Conservation (phyloP, 2,797 vertebrate genomes). For the Parauchenoglanis ngamensis region DNA sequence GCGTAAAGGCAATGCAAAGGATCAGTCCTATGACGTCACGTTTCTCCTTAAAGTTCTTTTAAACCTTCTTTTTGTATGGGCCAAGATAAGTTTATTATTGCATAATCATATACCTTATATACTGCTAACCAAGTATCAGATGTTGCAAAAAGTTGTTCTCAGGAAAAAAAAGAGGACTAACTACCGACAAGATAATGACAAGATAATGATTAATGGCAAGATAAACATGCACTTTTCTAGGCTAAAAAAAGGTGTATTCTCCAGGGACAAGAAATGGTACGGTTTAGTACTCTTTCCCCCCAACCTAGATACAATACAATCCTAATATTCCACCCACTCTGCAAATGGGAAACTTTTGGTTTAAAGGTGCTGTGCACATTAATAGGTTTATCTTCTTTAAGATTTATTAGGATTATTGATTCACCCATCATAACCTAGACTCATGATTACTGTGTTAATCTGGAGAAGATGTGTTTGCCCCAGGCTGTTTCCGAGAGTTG, state of each 20-base stretch:
- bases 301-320: neutral
- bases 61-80: neutral
- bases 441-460: slow-evolving; percentile 75
- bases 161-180: neutral
- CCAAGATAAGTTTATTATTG: neutral
- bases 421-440: slow-evolving; percentile 59
- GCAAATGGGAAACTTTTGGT: slow-evolving; percentile 39
- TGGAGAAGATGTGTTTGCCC: slow-evolving; percentile 54
- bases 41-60: neutral
- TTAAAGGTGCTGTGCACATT: slow-evolving; percentile 39
- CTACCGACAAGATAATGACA: no score
- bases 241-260: neutral
- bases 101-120: neutral
- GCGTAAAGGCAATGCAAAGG: neutral
- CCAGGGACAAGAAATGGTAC: neutral
- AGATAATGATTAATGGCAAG: no score
- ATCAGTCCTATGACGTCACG: neutral
- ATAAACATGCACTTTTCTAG: neutral
- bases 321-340: neutral
- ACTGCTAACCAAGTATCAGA: neutral
- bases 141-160: neutral
- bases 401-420: slow-evolving; percentile 60
- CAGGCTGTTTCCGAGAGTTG: slow-evolving; percentile 53
- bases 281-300: neutral
- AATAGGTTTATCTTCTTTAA: slow-evolving; percentile 46